phyloP scores from a whole-genome alignment of 2,113 vertebrate genomes.

The Uropsilus gracilis region DNA sequence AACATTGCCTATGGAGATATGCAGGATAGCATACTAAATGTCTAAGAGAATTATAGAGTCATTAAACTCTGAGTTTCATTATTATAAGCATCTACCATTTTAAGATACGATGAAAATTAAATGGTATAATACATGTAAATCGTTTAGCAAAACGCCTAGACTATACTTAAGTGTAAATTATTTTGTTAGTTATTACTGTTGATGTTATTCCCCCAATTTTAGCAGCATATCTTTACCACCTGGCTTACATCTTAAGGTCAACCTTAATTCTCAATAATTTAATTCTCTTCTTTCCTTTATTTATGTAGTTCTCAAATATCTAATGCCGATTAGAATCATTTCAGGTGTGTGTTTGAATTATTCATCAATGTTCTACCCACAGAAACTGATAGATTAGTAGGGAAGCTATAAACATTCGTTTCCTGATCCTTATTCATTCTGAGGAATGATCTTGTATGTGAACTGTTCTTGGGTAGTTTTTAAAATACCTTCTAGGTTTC shows the following conservation, averaged over 20 bases:
- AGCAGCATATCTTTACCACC: neutral
- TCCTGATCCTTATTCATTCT: neutral
- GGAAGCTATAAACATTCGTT: neutral
- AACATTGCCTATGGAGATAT: neutral
- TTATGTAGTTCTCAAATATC: neutral
- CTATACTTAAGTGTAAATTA: neutral
- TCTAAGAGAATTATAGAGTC: neutral
- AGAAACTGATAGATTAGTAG: neutral
- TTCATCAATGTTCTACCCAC: neutral
- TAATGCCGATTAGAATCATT: neutral
- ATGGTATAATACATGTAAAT: neutral
- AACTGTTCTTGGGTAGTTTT: neutral
- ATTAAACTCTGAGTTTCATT: neutral
- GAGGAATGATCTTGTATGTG: neutral
- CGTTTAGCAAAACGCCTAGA: slow-evolving; percentile 28
- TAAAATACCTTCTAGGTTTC: neutral
- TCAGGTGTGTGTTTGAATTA: slow-evolving; percentile 12
- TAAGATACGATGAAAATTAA: slow-evolving; percentile 36
- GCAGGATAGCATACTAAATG: neutral
- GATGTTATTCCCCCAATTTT: neutral
- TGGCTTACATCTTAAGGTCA: neutral
- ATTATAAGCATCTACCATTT: neutral
- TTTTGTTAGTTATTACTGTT: neutral
- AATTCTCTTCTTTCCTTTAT: neutral
- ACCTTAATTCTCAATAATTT: neutral